Percentiles rank a stretch among this genome's conserved stretches.
Evolutionary conservation across 2,888 invertebrate species (phyloP).

Genomic region (Macrosoma leucophasiata): DNA sequence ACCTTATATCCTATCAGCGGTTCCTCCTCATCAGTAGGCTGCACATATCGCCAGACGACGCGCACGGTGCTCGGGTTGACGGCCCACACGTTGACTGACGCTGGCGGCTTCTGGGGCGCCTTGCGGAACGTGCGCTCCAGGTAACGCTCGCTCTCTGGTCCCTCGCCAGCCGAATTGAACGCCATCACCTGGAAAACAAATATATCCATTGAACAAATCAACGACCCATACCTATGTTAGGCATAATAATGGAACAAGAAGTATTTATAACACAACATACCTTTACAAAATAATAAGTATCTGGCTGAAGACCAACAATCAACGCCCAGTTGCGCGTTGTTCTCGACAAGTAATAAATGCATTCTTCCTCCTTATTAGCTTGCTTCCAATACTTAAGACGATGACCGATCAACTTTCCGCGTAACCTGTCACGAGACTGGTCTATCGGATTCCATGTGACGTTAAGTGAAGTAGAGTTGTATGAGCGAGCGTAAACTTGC

Average conservation of each 20-base stretch:
- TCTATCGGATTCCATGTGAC: slow-evolving; percentile 94
- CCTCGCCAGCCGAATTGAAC: slow-evolving; percentile 96
- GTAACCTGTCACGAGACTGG: slow-evolving; percentile 86
- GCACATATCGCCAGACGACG: slow-evolving; percentile 95
- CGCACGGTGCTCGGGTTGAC: slow-evolving; percentile 90
- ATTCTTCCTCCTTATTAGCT: slow-evolving; percentile 82
- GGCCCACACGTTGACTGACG: slow-evolving; percentile 89
- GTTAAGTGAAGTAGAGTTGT: slow-evolving; percentile 94
- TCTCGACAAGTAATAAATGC: slow-evolving; percentile 89
- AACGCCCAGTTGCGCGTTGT: slow-evolving; percentile 90
- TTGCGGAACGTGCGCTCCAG: slow-evolving; percentile 91
- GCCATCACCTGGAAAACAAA: slow-evolving; percentile 82
- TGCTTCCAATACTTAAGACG: slow-evolving; percentile 95
- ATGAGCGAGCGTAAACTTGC: slow-evolving; percentile 84
- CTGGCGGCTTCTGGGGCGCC: slow-evolving; percentile 96
- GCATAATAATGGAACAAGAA: background rate
- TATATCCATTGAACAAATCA: background rate
- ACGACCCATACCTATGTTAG: background rate
- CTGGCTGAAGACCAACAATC: slow-evolving; percentile 94
- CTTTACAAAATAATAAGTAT: slow-evolving; percentile 95
- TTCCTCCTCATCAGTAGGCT: slow-evolving; percentile 93
- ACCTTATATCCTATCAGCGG: slow-evolving; percentile 95
- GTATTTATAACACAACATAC: slow-evolving; percentile 43
- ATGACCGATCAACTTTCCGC: slow-evolving; percentile 94
- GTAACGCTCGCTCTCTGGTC: slow-evolving; percentile 94